Percentiles rank a stretch among this genome's conserved stretches.
Evolutionary conservation across 2,113 vertebrate species (phyloP).

Genomic region (Lucifuga dentata): DNA sequence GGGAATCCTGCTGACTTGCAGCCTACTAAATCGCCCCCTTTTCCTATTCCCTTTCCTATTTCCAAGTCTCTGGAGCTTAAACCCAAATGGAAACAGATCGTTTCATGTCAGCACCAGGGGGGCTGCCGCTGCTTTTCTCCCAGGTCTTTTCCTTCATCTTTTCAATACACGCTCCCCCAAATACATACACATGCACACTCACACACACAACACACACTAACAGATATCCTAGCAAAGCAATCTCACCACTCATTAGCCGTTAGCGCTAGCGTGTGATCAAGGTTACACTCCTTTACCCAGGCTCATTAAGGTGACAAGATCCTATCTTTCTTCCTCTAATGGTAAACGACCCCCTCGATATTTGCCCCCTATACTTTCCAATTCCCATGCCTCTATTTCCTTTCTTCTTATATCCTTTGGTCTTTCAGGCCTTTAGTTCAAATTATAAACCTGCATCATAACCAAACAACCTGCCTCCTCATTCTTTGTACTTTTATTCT

Average conservation of each 20-base stretch:
- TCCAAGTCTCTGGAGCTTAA: slow-evolving; percentile 63
- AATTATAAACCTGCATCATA: slow-evolving; percentile 1
- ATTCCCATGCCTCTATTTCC: background rate
- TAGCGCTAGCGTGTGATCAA: slow-evolving; percentile 44
- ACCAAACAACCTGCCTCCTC: too few species aligned
- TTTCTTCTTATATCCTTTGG: slow-evolving; percentile 5
- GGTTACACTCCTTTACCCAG: slow-evolving; percentile 49
- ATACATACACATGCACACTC: background rate
- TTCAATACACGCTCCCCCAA: slow-evolving; percentile 17
- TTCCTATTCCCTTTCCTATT: slow-evolving; percentile 33
- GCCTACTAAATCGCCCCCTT: slow-evolving; percentile 41
- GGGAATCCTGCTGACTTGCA: slow-evolving; percentile 75
- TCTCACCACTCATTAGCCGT: slow-evolving; percentile 45
- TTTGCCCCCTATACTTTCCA: slow-evolving; percentile 5
- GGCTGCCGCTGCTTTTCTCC: slow-evolving; percentile 52
- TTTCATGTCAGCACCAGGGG: slow-evolving; percentile 67
- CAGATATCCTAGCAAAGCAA: slow-evolving; percentile 23
- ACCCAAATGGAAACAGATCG: slow-evolving; percentile 55
- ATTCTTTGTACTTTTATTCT: slow-evolving; percentile 10
- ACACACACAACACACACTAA: slow-evolving; percentile 4
- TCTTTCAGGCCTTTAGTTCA: background rate
- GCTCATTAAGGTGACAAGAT: slow-evolving; percentile 59
- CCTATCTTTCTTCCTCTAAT: slow-evolving; percentile 32
- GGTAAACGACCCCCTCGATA: slow-evolving; percentile 9
- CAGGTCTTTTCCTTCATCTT: slow-evolving; percentile 26